Evolutionary conservation across 2,113 vertebrate genomes (phyloP).

Genomic region (Bothrops jararaca): DNA sequence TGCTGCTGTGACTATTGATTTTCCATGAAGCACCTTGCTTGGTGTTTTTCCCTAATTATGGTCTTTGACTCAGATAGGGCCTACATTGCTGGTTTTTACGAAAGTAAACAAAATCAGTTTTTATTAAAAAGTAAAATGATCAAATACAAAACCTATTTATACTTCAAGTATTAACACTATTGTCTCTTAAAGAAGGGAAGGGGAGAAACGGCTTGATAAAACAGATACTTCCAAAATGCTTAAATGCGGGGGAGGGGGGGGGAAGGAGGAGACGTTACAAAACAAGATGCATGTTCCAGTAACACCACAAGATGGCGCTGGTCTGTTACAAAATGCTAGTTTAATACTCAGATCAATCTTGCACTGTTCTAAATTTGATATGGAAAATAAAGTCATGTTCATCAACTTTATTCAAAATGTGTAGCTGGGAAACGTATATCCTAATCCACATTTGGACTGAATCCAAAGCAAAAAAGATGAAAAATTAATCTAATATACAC

Average conservation of each 20-base stretch:
- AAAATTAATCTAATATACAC: background rate
- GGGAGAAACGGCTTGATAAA: background rate
- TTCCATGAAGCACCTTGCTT: background rate
- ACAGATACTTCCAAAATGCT: background rate
- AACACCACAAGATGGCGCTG: background rate
- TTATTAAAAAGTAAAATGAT: background rate
- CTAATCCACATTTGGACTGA: background rate
- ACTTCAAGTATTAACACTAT: background rate
- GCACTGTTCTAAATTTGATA: background rate
- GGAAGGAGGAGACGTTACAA: background rate
- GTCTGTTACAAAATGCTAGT: background rate
- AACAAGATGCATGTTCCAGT: background rate
- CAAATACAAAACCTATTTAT: background rate
- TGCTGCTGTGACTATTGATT: background rate
- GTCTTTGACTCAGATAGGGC: background rate
- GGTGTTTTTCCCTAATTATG: background rate
- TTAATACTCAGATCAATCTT: background rate
- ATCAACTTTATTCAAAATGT: background rate
- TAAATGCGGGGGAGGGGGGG: background rate
- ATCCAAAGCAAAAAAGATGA: background rate
- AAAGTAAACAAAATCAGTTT: background rate
- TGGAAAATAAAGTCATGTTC: background rate
- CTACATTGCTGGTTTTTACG: background rate
- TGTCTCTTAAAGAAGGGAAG: background rate
- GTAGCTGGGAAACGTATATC: background rate